phyloP scores from a whole-genome alignment of 2,888 invertebrate genomes.

The Ischnus inquisitorius region DNA sequence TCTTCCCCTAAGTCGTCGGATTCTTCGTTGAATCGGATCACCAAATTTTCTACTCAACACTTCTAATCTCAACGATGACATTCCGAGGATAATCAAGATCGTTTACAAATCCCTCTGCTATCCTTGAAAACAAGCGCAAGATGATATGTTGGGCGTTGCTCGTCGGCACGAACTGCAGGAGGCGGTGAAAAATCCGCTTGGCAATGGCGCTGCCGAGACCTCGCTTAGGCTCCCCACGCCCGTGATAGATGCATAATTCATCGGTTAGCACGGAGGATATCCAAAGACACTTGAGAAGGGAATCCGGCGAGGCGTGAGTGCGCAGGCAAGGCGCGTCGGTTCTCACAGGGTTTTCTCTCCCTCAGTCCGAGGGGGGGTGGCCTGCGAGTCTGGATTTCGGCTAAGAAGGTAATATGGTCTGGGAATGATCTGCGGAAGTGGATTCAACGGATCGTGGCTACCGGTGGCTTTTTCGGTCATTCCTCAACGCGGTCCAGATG shows the following conservation, averaged over 20 bases:
- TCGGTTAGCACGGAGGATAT: slow-evolving; percentile 28
- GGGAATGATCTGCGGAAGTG: slow-evolving; percentile 24
- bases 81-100: slow-evolving; percentile 21
- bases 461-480: slow-evolving; percentile 1
- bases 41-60: background rate
- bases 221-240: slow-evolving; percentile 14
- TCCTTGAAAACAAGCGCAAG: slow-evolving; percentile 1
- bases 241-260: slow-evolving; percentile 53
- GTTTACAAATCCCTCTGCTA: slow-evolving; percentile 1
- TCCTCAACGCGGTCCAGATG: slow-evolving; percentile 7
- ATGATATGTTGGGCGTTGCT: slow-evolving; percentile 4
- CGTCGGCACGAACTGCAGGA: background rate
- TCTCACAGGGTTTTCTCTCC: slow-evolving; percentile 43
- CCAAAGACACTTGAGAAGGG: slow-evolving; percentile 29
- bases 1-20: background rate
- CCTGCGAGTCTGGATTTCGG: slow-evolving; percentile 18
- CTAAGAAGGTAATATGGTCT: slow-evolving; percentile 6
- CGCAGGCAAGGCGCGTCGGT: slow-evolving; percentile 33
- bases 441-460: slow-evolving; percentile 12
- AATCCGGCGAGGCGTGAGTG: slow-evolving; percentile 19
- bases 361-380: background rate
- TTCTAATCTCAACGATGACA: slow-evolving; percentile 3
- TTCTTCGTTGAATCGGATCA: background rate
- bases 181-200: slow-evolving; percentile 20
- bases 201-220: slow-evolving; percentile 20